phyloP scores from a whole-genome alignment of 2,797 vertebrate genomes.

The Rhabdomys pumilio region DNA sequence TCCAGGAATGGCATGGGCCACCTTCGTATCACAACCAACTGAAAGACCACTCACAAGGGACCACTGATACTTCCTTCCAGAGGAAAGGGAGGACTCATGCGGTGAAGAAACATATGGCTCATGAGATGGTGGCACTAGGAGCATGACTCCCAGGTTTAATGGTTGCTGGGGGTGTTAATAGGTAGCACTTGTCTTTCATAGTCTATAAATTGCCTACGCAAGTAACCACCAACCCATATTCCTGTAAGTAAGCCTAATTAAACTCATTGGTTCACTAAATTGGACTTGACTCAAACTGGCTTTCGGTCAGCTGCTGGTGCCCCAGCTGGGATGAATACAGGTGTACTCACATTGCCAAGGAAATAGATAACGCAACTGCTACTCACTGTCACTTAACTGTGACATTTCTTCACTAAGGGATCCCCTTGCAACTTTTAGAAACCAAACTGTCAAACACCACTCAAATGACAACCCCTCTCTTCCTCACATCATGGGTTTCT shows the following conservation, averaged over 20 bases:
- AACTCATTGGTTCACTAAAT: neutral
- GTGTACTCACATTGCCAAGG: neutral
- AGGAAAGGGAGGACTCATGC: neutral
- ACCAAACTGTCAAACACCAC: neutral
- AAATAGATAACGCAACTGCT: neutral
- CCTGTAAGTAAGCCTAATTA: neutral
- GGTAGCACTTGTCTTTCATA: neutral
- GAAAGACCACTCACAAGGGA: neutral
- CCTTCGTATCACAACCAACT: neutral
- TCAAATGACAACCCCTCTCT: neutral
- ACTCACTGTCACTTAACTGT: neutral
- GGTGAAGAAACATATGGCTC: neutral
- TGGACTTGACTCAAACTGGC: neutral
- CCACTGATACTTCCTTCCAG: neutral
- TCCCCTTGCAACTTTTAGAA: conserved; percentile 35
- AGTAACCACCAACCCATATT: neutral
- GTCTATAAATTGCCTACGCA: neutral
- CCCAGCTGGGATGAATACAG: neutral
- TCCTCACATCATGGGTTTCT: neutral
- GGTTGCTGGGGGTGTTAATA: neutral
- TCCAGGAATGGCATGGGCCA: neutral
- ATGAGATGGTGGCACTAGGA: neutral
- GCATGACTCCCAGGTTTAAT: neutral
- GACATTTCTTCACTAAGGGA: neutral
- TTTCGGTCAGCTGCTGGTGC: neutral